Evolutionary conservation across 2,888 invertebrate genomes (phyloP), one percentile per base, ranked within the genome.

Genomic region (Peribatodes rhomboidaria): DNA sequence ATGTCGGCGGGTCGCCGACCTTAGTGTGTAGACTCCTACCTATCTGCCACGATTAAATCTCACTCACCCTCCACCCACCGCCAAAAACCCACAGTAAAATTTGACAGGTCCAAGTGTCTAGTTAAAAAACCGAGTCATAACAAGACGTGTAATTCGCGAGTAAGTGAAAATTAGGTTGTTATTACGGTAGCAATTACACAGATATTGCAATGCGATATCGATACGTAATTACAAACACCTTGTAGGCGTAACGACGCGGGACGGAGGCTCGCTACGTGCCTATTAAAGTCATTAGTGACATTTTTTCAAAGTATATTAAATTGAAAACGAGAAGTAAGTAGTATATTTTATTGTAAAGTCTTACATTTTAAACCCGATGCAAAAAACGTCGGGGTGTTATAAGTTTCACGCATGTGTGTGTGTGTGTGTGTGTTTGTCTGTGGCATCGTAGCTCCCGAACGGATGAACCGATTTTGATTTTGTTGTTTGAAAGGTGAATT

Each of bases 111-210:
- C 4, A 41, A 41, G 16, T 16, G 2, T 22, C 42, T 42, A 11
- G n/a, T 41, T 22, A 44, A 44, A 44, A 39, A 44, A 22, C 31
- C 11, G n/a, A 18, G 13, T 27, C 65, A 70, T 73, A 75, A 75
- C 68, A 69, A 64, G 61, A 54, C 67, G 64, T 61, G 63, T 75
- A 79, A 78, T 74, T 80, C 72, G 75, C 78, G 79, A 75, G 80
- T 81, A 82, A 83, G 81, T 84, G 83, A 84, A 84, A 84, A 85
- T 82, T 81, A 79, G 78, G 77, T 77, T 66, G 71, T 75, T 71
- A 76, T 77, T 74, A 79, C 60, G 76, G 72, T 74, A 70, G 71
- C 77, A 82, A 84, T 85, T 85, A 83, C 72, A 69, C 62, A 70
- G 82, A 84, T 82, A 83, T 78, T 76, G 74, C 76, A 52, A 70